These are phyloP conservation scores for Gadopsis bispinosus DNA, from an alignment of 2,797 vertebrate genomes.

Conservation along the genomic window DNA sequence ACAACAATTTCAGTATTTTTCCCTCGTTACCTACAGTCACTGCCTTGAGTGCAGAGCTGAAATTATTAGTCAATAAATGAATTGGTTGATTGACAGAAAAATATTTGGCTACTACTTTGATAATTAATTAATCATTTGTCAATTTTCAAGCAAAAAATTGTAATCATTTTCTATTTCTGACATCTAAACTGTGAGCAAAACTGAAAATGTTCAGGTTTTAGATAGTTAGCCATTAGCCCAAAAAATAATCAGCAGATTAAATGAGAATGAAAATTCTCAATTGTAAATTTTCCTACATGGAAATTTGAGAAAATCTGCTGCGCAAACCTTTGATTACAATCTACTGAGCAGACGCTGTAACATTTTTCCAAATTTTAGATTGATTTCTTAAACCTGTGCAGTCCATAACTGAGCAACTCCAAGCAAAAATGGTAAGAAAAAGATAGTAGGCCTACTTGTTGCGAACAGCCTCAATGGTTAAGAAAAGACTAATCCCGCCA, in stretches of 20 bases:
- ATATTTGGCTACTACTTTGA: neutral
- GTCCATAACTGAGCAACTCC: neutral
- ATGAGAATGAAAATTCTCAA: neutral
- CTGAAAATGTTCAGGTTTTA: neutral
- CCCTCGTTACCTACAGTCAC: neutral
- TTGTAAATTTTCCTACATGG: neutral
- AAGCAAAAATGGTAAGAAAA: constrained; percentile 1
- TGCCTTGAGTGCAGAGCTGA: neutral
- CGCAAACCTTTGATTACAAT: neutral
- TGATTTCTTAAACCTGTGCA: neutral
- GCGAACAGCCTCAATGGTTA: neutral
- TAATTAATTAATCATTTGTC: neutral
- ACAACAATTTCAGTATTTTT: neutral
- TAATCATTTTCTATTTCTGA: neutral
- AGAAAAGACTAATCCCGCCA: constrained; percentile 6
- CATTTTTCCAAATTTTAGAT: neutral
- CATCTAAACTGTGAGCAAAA: neutral
- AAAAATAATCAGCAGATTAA: neutral
- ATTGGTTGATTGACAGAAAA: neutral
- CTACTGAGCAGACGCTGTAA: neutral
- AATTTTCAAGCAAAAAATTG: neutral
- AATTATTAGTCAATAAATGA: neutral
- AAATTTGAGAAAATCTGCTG: neutral
- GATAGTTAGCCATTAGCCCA: neutral
- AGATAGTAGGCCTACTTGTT: constrained; percentile 35